Evolutionary conservation across 2,113 vertebrate genomes (phyloP).

Genomic region (Odontesthes bonariensis): DNA sequence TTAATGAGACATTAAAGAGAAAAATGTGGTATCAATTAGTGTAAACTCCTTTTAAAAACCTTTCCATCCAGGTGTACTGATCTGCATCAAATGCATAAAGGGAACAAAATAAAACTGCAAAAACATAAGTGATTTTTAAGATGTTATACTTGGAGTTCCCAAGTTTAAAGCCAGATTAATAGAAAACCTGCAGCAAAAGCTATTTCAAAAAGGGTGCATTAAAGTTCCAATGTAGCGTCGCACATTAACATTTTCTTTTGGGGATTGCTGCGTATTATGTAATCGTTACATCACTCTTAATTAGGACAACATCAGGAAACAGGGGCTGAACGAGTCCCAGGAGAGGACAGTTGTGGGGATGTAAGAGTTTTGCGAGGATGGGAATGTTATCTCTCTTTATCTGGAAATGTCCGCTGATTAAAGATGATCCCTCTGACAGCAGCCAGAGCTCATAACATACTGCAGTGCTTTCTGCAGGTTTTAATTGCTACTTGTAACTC

Average conservation of each 20-base stretch:
- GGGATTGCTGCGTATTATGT: slow-evolving; percentile 55
- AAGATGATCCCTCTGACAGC: slow-evolving; percentile 42
- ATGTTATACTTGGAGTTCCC: slow-evolving; percentile 22
- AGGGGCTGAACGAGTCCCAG: slow-evolving; percentile 29
- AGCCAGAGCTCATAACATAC: slow-evolving; percentile 23
- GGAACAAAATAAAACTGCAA: neutral
- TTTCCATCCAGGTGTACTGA: neutral
- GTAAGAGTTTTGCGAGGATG: too few relatives aligned
- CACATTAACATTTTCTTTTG: slow-evolving; percentile 50
- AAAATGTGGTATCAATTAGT: neutral
- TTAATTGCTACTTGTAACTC: slow-evolving; percentile 50
- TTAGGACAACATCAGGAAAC: slow-evolving; percentile 48
- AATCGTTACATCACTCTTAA: slow-evolving; percentile 66
- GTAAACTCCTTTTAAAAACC: neutral
- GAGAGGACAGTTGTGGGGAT: slow-evolving; percentile 22
- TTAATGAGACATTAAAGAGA: slow-evolving; percentile 12
- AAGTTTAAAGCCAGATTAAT: slow-evolving; percentile 41
- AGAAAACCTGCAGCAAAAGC: slow-evolving; percentile 49
- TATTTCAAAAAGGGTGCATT: slow-evolving; percentile 23
- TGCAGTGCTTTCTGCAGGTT: slow-evolving; percentile 34
- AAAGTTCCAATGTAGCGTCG: slow-evolving; percentile 16
- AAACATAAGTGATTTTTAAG: slow-evolving; percentile 15
- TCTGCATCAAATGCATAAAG: slow-evolving; percentile 13
- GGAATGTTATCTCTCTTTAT: slow-evolving; percentile 36
- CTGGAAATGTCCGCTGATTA: slow-evolving; percentile 45